Conservation (phyloP, 2,888 invertebrate species). For the Stenodema calcarata region DNA sequence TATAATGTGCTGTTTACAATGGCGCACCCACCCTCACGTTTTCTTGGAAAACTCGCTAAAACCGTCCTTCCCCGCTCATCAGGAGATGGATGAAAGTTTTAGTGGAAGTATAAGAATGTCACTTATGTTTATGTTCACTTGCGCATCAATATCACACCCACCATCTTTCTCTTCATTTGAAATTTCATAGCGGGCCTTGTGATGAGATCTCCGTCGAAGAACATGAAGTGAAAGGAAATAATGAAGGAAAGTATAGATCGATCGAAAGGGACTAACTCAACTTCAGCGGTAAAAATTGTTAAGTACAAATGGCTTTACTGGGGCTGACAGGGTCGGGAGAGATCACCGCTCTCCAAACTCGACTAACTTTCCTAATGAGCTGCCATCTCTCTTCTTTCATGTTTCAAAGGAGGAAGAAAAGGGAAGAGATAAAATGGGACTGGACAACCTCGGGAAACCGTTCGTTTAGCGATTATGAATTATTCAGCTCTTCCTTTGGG, state of each 20-base stretch:
- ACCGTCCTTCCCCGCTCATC: no score
- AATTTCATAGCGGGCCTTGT: neutral
- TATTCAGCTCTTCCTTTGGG: neutral
- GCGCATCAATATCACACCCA: neutral
- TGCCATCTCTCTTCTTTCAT: neutral
- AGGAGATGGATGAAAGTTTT: neutral
- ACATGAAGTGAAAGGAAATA: neutral
- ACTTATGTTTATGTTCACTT: neutral
- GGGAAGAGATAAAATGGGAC: neutral
- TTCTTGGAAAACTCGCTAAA: no score
- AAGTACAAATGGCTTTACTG: neutral
- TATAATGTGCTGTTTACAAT: no score
- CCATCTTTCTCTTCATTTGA: neutral
- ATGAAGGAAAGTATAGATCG: neutral
- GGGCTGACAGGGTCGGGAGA: neutral
- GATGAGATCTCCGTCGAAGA: neutral
- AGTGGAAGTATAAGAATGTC: neutral
- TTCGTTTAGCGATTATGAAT: neutral
- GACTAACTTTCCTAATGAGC: slow-evolving; percentile 20
- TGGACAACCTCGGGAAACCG: neutral
- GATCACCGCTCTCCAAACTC: slow-evolving; percentile 15
- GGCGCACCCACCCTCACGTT: no score
- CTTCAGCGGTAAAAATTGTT: slow-evolving; percentile 5
- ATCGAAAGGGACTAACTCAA: neutral
- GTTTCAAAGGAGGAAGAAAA: neutral